Evolutionary conservation across 23 tunicate genomes (phyloP).

Genomic region (Pegea sp.): DNA sequence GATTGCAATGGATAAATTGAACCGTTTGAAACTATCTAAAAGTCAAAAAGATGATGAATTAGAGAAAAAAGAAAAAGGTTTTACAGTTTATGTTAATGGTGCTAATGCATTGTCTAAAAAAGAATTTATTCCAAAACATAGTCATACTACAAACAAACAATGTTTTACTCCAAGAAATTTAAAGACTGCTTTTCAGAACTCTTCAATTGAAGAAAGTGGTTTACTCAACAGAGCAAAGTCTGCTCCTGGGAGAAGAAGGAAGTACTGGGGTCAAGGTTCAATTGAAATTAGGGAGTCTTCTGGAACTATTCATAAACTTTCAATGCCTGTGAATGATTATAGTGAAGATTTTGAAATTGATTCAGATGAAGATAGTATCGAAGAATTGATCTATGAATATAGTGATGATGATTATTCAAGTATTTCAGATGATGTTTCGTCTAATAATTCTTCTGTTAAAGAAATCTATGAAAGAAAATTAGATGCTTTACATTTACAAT

Average conservation of each 20-base stretch:
- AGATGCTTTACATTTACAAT: too few relatives aligned
- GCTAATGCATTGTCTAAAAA: conserved; percentile 37
- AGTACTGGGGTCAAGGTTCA: conserved; percentile 67
- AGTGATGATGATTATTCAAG: too few relatives aligned
- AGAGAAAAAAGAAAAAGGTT: conserved; percentile 57
- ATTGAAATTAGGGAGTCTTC: conserved; percentile 21
- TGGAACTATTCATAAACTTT: conserved; percentile 6
- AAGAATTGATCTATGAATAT: background rate
- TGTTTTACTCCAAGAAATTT: background rate
- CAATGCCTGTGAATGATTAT: conserved; percentile 7
- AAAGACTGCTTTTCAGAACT: background rate
- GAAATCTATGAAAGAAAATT: background rate
- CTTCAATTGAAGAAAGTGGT: conserved; percentile 1
- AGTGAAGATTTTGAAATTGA: conserved; percentile 28
- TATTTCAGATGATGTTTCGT: background rate
- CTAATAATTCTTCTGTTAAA: background rate
- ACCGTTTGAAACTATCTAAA: conserved; percentile 9
- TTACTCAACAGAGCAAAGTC: conserved; percentile 1
- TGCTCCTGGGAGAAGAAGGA: conserved; percentile 19
- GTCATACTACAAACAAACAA: background rate
- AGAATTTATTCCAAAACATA: too few relatives aligned
- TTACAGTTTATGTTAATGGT: conserved; percentile 82
- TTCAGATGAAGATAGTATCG: conserved; percentile 10
- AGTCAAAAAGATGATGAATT: conserved; percentile 16
- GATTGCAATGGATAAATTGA: conserved; percentile 38